phyloP scores from a whole-genome alignment of 2,113 vertebrate genomes.

The Grammomys surdaster region DNA sequence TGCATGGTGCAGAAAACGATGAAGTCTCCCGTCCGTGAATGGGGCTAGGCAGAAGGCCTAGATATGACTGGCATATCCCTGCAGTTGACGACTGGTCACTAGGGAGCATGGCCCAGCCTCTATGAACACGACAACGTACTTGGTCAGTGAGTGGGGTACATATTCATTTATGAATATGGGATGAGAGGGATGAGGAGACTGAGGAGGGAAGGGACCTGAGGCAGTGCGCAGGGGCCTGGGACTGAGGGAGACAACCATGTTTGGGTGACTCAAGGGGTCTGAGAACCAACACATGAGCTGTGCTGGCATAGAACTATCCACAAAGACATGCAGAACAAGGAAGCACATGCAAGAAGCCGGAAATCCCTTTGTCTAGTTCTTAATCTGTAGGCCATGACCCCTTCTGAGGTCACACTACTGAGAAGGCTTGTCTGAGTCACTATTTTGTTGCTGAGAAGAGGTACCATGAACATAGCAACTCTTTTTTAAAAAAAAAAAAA shows the following conservation, averaged over 20 bases:
- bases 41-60: not conserved
- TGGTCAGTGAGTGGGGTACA: rapidly evolving
- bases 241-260: no score
- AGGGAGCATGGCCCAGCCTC: not conserved
- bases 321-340: not conserved
- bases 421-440: not conserved
- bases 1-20: rapidly evolving
- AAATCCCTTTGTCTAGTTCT: rapidly evolving
- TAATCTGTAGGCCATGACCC: not conserved
- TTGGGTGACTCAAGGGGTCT: rapidly evolving
- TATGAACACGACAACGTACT: not conserved
- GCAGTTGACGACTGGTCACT: no score
- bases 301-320: rapidly evolving
- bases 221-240: not conserved
- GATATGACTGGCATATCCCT: not conserved
- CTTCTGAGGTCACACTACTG: not conserved
- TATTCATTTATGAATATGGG: no score
- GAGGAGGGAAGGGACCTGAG: not conserved
- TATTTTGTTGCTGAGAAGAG: not conserved
- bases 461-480: not conserved
- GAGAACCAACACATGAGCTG: rapidly evolving
- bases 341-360: rapidly evolving
- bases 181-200: rapidly evolving
- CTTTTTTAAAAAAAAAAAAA: not conserved
- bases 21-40: rapidly evolving